Percentiles rank a stretch among this genome's conserved stretches.
Evolutionary conservation across 2,797 vertebrate genomes (phyloP).

Genomic region (Diceros bicornis): DNA sequence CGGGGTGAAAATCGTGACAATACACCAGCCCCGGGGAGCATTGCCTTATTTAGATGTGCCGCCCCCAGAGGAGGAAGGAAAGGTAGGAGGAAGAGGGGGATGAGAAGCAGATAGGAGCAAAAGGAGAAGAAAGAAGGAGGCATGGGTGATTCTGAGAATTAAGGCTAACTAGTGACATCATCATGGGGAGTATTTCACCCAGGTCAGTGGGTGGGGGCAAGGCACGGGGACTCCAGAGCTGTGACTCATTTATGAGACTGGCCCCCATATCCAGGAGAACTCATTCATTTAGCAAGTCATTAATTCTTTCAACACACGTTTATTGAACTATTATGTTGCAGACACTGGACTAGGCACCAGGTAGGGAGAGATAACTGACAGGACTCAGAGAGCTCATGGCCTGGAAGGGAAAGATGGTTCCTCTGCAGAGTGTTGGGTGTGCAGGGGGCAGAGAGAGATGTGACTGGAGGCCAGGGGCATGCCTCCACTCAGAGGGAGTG

Average conservation of each 20-base stretch:
- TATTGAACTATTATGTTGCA: constrained; percentile 63
- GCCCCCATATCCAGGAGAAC: constrained; percentile 41
- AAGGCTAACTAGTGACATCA: constrained; percentile 69
- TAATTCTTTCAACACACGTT: constrained; percentile 55
- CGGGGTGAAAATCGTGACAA: not conserved
- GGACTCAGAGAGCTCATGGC: not conserved
- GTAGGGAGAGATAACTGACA: not conserved
- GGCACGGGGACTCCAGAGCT: not conserved
- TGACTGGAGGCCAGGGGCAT: not conserved
- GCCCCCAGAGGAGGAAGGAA: not conserved
- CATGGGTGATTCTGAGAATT: constrained; percentile 78
- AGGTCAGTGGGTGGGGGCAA: constrained; percentile 73
- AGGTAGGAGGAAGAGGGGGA: constrained; percentile 70
- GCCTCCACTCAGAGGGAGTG: not conserved
- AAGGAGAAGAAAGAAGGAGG: constrained; percentile 72
- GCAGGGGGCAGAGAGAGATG: not conserved
- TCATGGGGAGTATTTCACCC: constrained; percentile 33
- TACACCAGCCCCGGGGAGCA: not conserved
- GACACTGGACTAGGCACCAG: not conserved
- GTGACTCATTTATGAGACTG: constrained; percentile 76
- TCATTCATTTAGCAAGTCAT: constrained; percentile 58
- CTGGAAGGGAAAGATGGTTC: not conserved
- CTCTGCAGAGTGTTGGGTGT: not conserved
- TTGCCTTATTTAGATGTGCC: constrained; percentile 73
- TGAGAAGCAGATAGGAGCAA: constrained; percentile 26